Percentiles rank a stretch among this genome's conserved stretches.
phyloP scores from a whole-genome alignment of 2,888 invertebrate species.

The Eupithecia abbreviata region DNA sequence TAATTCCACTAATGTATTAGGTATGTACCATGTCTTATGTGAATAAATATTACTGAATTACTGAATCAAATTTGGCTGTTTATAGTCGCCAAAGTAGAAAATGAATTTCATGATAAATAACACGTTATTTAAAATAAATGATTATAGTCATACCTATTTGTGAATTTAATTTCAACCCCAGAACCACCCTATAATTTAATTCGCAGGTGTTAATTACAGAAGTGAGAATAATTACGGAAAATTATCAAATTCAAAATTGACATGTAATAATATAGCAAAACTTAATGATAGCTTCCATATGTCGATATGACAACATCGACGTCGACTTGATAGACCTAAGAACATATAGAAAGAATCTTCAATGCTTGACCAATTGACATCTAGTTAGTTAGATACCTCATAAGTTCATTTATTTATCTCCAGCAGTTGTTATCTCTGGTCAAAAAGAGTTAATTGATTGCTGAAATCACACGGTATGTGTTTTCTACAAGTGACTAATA shows the following conservation, averaged over 20 bases:
- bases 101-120: not conserved
- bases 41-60: too few species aligned
- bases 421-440: too few species aligned
- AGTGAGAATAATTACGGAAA: not conserved
- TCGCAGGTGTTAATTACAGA: not conserved
- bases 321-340: not conserved
- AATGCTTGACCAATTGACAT: not conserved
- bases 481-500: too few species aligned
- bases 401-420: not conserved
- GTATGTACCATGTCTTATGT: too few species aligned
- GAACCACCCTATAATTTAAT: not conserved
- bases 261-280: conserved; percentile 5
- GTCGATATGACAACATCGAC: not conserved
- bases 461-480: too few species aligned
- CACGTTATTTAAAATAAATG: not conserved
- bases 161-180: not conserved
- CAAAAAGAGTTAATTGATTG: too few species aligned
- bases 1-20: too few species aligned
- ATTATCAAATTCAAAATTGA: conserved; percentile 20
- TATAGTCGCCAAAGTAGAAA: not conserved
- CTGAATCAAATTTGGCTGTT: too few species aligned
- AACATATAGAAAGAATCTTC: not conserved
- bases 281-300: conserved; percentile 15
- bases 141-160: not conserved
- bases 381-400: not conserved